These are phyloP conservation scores for Pachyseris speciosa DNA, from an alignment of 64 coral and sea anemone genomes.

Conservation along the genomic window DNA sequence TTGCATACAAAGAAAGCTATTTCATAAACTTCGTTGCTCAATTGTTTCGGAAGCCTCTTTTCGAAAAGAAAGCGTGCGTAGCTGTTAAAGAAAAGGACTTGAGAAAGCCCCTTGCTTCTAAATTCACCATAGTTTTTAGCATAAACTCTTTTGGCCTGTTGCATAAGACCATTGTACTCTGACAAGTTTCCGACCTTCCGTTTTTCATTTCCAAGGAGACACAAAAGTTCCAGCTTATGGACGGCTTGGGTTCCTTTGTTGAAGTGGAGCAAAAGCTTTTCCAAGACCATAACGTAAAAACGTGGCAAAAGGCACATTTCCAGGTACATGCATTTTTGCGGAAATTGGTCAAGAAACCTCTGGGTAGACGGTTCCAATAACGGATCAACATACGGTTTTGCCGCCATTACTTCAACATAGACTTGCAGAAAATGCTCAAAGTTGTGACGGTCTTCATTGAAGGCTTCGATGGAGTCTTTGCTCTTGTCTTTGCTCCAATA, in stretches of 20 bases:
- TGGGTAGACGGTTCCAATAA: background rate
- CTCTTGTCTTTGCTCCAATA: slow-evolving; percentile 64
- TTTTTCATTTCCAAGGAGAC: slow-evolving; percentile 43
- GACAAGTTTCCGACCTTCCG: slow-evolving; percentile 17
- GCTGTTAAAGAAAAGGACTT: slow-evolving; percentile 36
- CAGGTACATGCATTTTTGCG: slow-evolving; percentile 19
- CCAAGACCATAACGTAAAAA: background rate
- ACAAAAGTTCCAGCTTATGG: slow-evolving; percentile 16
- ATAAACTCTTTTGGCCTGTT: background rate
- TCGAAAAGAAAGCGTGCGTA: slow-evolving; percentile 23
- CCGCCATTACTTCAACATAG: background rate
- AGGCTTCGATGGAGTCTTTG: slow-evolving; percentile 42
- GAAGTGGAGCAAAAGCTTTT: background rate
- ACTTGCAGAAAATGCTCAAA: slow-evolving; percentile 32
- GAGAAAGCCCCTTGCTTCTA: background rate
- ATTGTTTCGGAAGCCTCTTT: background rate
- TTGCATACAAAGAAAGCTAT: background rate
- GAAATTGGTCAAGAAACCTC: background rate
- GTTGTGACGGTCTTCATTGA: slow-evolving; percentile 45
- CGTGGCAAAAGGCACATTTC: slow-evolving; percentile 60
- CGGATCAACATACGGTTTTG: background rate
- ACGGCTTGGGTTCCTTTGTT: background rate
- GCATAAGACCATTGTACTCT: slow-evolving; percentile 14
- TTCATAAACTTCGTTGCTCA: background rate
- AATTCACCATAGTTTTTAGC: background rate